Conservation (phyloP, 1,140 invertebrate genomes). For the Sarcophaga peregrina region DNA sequence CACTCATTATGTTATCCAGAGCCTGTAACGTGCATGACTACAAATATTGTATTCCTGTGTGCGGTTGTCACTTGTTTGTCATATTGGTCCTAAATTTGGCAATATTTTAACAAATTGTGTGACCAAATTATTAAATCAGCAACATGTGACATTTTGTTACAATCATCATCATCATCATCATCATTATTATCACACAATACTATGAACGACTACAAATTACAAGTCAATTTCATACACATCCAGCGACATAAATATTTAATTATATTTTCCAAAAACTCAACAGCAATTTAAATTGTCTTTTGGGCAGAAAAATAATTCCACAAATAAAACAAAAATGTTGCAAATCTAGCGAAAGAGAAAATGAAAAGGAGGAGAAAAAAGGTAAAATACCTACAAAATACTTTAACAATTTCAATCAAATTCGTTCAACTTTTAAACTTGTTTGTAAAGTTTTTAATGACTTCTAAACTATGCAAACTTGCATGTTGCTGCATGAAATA, state of each 20-base stretch:
- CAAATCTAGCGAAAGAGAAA: background rate
- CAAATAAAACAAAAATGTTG: background rate
- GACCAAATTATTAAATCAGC: slow-evolving; percentile 10
- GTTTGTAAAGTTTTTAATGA: slow-evolving; percentile 47
- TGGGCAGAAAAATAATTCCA: background rate
- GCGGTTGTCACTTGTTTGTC: background rate
- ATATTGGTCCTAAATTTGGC: background rate
- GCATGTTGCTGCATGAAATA: slow-evolving; percentile 28
- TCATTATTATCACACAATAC: background rate
- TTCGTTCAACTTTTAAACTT: slow-evolving; percentile 45
- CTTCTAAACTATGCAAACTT: slow-evolving; percentile 47
- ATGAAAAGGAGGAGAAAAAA: background rate
- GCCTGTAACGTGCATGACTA: background rate
- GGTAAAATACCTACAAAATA: background rate
- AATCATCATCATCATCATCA: background rate
- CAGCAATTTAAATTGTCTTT: slow-evolving; percentile 5
- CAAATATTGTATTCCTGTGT: background rate
- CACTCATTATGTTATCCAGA: too few relatives aligned
- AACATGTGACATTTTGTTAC: slow-evolving; percentile 11
- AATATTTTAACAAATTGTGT: background rate
- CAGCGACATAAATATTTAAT: too few relatives aligned
- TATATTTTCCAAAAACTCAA: background rate
- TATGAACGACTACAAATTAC: background rate
- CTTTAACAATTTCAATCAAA: slow-evolving; percentile 45
- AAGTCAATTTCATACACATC: background rate